Evolutionary conservation across 2,113 vertebrate species (phyloP).

Genomic region (Sterna hirundo): DNA sequence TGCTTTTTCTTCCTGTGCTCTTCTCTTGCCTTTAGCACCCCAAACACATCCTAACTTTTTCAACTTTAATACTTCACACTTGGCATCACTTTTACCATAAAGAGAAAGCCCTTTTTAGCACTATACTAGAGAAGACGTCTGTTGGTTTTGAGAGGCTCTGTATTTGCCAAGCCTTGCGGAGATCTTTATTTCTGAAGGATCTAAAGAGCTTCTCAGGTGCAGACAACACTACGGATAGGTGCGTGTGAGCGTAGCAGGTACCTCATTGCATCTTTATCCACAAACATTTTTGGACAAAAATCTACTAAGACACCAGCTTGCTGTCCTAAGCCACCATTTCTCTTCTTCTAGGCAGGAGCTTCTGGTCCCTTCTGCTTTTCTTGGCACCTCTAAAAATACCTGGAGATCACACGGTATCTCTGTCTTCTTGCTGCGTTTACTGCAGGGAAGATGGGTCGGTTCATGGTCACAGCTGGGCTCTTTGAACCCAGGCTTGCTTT

Average conservation of each 20-base stretch:
- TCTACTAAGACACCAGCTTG: neutral
- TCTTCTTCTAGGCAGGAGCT: neutral
- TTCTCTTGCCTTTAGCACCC: neutral
- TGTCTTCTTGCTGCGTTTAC: neutral
- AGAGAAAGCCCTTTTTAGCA: neutral
- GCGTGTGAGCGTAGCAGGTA: rapidly evolving
- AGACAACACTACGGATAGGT: neutral
- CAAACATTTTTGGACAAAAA: neutral
- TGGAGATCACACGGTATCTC: rapidly evolving
- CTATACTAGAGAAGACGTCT: neutral
- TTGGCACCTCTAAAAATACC: neutral
- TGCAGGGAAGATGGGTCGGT: neutral
- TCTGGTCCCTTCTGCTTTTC: neutral
- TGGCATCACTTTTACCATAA: neutral
- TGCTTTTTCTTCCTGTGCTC: neutral
- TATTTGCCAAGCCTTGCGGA: neutral
- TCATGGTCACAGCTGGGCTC: neutral
- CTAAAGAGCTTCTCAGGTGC: neutral
- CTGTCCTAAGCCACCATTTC: neutral
- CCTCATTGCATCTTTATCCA: neutral
- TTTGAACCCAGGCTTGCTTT: neutral
- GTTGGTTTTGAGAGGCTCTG: neutral
- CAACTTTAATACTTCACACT: neutral
- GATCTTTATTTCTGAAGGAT: neutral
- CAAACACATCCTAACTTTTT: neutral